phyloP scores from a whole-genome alignment of 2,888 invertebrate genomes.

The Morinoia aosen region DNA sequence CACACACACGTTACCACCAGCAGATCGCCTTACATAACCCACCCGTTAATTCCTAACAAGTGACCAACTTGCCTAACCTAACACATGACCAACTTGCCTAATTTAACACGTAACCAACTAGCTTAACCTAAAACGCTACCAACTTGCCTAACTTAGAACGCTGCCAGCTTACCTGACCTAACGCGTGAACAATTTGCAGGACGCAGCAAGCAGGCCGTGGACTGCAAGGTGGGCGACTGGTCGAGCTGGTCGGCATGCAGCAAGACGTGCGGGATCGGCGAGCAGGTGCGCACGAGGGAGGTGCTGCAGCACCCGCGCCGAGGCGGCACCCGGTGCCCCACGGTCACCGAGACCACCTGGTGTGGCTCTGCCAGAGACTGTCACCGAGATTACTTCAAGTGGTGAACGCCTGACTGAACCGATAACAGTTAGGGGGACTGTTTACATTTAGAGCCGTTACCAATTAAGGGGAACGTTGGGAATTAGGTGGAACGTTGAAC shows the following conservation, averaged over 20 bases:
- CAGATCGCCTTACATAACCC: too few relatives aligned
- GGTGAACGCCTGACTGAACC: constrained; percentile 70
- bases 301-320: constrained; percentile 83
- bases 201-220: constrained; percentile 70
- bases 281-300: constrained; percentile 82
- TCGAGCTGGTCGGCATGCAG: constrained; percentile 89
- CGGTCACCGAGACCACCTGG: constrained; percentile 88
- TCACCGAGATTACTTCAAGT: constrained; percentile 77
- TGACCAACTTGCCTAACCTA: too few relatives aligned
- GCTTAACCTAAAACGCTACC: too few relatives aligned
- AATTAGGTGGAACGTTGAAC: too few relatives aligned
- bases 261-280: constrained; percentile 84
- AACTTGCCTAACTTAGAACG: too few relatives aligned
- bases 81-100: too few relatives aligned
- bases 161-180: too few relatives aligned
- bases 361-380: constrained; percentile 84
- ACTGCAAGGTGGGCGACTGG: constrained; percentile 90
- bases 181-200: background rate
- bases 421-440: background rate
- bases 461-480: too few relatives aligned
- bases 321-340: constrained; percentile 87
- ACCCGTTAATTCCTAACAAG: too few relatives aligned
- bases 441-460: background rate
- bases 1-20: too few relatives aligned
- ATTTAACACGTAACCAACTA: too few relatives aligned